These are phyloP conservation scores for Odocoileus hemionus DNA, from an alignment of 2,113 vertebrate species.

Conservation along the genomic window DNA sequence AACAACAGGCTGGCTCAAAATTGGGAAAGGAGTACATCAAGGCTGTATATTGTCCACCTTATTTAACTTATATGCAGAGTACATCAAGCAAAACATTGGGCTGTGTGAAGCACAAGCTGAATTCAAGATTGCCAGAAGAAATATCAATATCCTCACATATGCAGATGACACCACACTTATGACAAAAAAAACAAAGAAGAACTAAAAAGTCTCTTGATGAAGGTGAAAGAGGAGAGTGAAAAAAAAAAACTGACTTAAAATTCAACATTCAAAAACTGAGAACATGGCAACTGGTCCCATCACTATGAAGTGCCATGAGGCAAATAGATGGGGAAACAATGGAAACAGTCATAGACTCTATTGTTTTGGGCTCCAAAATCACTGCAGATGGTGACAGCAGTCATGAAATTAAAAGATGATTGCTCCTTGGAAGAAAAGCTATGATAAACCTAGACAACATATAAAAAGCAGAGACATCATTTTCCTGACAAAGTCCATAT, in stretches of 20 bases:
- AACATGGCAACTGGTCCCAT: not conserved
- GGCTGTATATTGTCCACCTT: not conserved
- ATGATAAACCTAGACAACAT: not conserved
- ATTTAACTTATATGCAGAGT: not conserved
- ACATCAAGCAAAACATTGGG: not conserved
- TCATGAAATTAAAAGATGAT: not conserved
- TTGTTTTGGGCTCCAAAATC: fast-evolving
- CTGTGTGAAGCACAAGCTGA: not conserved
- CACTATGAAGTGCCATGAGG: not conserved
- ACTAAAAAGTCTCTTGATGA: not conserved
- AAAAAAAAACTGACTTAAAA: not conserved
- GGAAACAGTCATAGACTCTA: not conserved
- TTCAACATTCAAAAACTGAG: not conserved
- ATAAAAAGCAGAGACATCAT: not conserved
- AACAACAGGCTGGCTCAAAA: not conserved
- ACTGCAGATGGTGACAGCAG: not conserved
- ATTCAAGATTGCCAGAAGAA: not conserved
- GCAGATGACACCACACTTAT: not conserved
- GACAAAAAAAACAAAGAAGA: not conserved
- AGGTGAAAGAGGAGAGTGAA: not conserved
- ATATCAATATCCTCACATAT: not conserved
- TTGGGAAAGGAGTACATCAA: not conserved
- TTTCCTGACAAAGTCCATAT: not conserved
- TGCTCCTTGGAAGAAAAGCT: not conserved
- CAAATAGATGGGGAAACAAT: not conserved